phyloP scores from a whole-genome alignment of 1,140 invertebrate genomes.

The Chironomus tepperi region DNA sequence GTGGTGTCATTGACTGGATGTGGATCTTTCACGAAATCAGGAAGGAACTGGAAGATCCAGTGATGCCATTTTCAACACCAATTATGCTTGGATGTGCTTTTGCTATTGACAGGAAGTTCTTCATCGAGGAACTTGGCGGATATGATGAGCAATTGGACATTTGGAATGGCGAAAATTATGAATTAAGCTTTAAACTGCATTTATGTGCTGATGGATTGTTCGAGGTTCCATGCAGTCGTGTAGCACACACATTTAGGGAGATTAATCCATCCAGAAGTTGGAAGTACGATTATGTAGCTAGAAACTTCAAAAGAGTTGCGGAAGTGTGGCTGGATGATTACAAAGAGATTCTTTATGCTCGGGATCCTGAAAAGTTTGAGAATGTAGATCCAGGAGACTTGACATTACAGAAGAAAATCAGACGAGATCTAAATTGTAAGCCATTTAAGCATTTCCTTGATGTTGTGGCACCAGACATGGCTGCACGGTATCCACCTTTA shows the following conservation, averaged over 20 bases:
- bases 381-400: neutral
- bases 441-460: slow-evolving; percentile 10
- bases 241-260: slow-evolving; percentile 88
- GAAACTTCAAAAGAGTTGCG: slow-evolving; percentile 34
- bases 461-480: neutral
- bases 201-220: slow-evolving; percentile 84
- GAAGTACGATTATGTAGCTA: neutral
- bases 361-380: neutral
- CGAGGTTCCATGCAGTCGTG: slow-evolving; percentile 87
- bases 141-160: slow-evolving; percentile 85
- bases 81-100: slow-evolving; percentile 94
- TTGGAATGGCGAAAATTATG: slow-evolving; percentile 97
- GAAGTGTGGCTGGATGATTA: slow-evolving; percentile 83
- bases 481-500: neutral
- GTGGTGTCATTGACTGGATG: slow-evolving; percentile 81
- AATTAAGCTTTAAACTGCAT: slow-evolving; percentile 93
- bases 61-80: slow-evolving; percentile 69
- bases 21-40: slow-evolving; percentile 73
- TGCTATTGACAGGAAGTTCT: slow-evolving; percentile 80
- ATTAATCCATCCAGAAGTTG: neutral
- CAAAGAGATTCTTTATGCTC: slow-evolving; percentile 25
- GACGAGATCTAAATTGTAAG: neutral
- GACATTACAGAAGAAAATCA: neutral
- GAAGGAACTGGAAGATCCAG: slow-evolving; percentile 58
- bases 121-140: slow-evolving; percentile 94